Percentiles rank a stretch among this genome's conserved stretches.
Conservation (phyloP, 2,113 vertebrate genomes). For the Tupaia chinensis region DNA sequence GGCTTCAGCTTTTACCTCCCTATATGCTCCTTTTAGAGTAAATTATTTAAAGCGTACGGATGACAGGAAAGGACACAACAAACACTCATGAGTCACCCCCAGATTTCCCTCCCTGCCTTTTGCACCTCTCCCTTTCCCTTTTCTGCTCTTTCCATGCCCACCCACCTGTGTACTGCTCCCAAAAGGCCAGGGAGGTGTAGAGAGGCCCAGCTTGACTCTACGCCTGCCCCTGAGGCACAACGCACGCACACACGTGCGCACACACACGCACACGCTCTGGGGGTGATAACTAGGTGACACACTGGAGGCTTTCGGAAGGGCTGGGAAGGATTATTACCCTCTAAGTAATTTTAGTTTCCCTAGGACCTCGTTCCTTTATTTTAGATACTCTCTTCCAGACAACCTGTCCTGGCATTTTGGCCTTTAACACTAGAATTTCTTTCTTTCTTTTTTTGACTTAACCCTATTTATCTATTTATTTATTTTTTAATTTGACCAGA, state of each 20-base stretch:
- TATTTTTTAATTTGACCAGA: no score
- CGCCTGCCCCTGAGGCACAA: not conserved
- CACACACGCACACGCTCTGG: not conserved
- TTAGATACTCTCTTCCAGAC: not conserved
- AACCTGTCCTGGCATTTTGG: slow-evolving; percentile 40
- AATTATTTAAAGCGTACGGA: slow-evolving; percentile 26
- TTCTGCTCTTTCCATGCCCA: not conserved
- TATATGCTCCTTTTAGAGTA: not conserved
- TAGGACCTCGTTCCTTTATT: slow-evolving; percentile 4
- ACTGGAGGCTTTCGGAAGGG: not conserved
- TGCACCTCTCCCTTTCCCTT: not conserved
- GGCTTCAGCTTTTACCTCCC: not conserved
- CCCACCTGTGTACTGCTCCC: not conserved
- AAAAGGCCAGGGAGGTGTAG: not conserved
- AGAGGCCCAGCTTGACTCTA: not conserved
- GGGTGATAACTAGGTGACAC: not conserved
- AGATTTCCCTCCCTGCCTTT: slow-evolving; percentile 19
- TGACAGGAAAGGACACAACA: not conserved
- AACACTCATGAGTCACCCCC: not conserved
- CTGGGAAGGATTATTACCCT: not conserved
- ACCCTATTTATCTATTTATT: no score
- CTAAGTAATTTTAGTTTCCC: not conserved
- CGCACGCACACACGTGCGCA: not conserved
- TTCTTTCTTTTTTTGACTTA: no score
- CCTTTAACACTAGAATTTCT: slow-evolving; percentile 35